These are phyloP conservation scores for Mungos mungo DNA, from an alignment of 2,113 vertebrate genomes.

Conservation along the genomic window DNA sequence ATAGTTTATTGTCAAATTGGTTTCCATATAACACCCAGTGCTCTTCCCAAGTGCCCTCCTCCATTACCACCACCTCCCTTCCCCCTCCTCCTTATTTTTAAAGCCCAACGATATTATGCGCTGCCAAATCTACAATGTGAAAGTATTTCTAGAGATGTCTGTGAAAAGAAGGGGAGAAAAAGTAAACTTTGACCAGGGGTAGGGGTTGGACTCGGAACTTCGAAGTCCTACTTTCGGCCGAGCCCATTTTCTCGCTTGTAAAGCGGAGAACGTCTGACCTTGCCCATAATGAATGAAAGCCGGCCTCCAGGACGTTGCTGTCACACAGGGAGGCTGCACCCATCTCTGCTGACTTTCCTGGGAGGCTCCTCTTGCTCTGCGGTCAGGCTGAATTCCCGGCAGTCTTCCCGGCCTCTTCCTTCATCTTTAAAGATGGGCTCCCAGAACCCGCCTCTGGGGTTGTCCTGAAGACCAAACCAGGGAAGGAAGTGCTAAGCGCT, in stretches of 20 bases:
- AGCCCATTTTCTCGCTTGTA: not conserved
- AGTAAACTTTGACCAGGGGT: not conserved
- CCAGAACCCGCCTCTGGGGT: not conserved
- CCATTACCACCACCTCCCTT: too few species aligned
- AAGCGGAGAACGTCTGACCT: not conserved
- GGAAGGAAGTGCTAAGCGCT: not conserved
- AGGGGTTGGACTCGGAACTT: not conserved
- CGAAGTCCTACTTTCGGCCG: not conserved
- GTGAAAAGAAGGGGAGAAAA: not conserved
- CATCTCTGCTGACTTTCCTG: not conserved
- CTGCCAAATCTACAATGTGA: not conserved
- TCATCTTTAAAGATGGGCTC: not conserved
- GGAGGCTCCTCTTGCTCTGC: not conserved
- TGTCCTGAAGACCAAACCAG: not conserved
- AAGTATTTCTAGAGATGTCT: not conserved
- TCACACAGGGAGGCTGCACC: not conserved
- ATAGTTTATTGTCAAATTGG: too few species aligned
- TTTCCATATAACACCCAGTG: too few species aligned
- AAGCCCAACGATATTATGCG: not conserved
- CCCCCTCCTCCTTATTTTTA: not conserved
- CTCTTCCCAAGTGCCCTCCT: too few species aligned
- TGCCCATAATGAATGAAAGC: rapidly evolving
- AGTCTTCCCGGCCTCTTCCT: not conserved
- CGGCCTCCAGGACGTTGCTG: not conserved
- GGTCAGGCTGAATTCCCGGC: not conserved